Evolutionary conservation across 2,113 vertebrate species (phyloP).

Genomic region (Ptilonorhynchus violaceus): DNA sequence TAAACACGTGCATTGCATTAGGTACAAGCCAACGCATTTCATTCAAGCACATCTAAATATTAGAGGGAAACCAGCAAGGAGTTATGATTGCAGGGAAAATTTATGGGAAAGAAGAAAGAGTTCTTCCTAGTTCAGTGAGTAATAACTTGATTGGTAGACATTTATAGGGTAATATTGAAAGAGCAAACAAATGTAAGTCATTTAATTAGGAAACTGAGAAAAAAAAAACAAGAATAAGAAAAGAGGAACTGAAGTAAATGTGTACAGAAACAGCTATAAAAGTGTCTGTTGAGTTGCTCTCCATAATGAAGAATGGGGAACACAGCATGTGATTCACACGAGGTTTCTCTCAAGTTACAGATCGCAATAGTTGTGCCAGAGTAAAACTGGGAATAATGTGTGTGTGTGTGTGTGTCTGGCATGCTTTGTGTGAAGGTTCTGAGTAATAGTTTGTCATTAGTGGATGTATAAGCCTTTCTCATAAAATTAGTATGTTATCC

Average conservation of each 20-base stretch:
- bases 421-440: neutral
- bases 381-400: neutral
- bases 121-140: neutral
- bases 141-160: neutral
- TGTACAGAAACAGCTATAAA: neutral
- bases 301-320: neutral
- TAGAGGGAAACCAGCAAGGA: neutral
- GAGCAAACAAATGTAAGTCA: neutral
- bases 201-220: neutral
- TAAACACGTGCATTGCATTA: conserved; percentile 5
- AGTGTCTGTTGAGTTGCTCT: neutral
- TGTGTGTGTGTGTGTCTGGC: neutral
- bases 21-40: neutral
- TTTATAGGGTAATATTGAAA: neutral
- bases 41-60: conserved; percentile 5
- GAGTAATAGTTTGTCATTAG: neutral
- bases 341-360: neutral
- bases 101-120: neutral
- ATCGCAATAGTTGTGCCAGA: neutral
- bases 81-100: neutral
- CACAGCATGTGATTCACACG: neutral
- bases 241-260: neutral
- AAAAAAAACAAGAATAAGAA: neutral
- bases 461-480: neutral
- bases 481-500: neutral